Conservation (phyloP, 2,888 invertebrate genomes). For the Linyphia triangularis region DNA sequence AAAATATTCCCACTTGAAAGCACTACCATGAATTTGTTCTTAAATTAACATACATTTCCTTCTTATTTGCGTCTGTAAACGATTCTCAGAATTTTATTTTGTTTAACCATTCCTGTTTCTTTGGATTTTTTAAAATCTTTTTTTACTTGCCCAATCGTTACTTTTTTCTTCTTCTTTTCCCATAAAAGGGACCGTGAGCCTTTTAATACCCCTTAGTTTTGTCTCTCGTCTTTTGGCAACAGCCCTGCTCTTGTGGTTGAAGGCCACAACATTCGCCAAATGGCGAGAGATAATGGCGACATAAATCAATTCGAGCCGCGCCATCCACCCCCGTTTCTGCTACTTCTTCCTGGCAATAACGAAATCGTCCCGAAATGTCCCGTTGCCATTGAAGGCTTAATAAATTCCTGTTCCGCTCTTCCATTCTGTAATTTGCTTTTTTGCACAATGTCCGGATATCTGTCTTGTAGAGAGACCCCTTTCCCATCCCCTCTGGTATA, state of each 20-base stretch:
- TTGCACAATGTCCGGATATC: slow-evolving; percentile 50
- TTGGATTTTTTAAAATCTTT: background rate
- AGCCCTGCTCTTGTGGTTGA: slow-evolving; percentile 39
- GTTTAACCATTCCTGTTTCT: slow-evolving; percentile 36
- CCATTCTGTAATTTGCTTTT: slow-evolving; percentile 57
- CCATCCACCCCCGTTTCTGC: background rate
- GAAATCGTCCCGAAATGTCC: slow-evolving; percentile 50
- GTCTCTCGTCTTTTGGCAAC: slow-evolving; percentile 50
- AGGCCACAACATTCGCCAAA: slow-evolving; percentile 56
- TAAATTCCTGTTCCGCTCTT: slow-evolving; percentile 52
- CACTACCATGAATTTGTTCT: slow-evolving; percentile 33
- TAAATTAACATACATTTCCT: slow-evolving; percentile 52
- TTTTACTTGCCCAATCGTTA: background rate
- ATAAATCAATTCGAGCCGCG: slow-evolving; percentile 57
- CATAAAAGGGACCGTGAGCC: slow-evolving; percentile 26
- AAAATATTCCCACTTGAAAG: slow-evolving; percentile 33
- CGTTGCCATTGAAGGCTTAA: slow-evolving; percentile 67
- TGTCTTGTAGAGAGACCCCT: slow-evolving; percentile 21
- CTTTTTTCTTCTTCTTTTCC: slow-evolving; percentile 14
- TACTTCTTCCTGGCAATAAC: slow-evolving; percentile 26
- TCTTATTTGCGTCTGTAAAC: background rate
- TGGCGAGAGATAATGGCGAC: slow-evolving; percentile 70
- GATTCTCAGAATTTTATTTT: slow-evolving; percentile 9
- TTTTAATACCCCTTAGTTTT: slow-evolving; percentile 63
- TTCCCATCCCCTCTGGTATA: background rate